Evolutionary conservation across 2,113 vertebrate species (phyloP).

Genomic region (Alligator mississippiensis): DNA sequence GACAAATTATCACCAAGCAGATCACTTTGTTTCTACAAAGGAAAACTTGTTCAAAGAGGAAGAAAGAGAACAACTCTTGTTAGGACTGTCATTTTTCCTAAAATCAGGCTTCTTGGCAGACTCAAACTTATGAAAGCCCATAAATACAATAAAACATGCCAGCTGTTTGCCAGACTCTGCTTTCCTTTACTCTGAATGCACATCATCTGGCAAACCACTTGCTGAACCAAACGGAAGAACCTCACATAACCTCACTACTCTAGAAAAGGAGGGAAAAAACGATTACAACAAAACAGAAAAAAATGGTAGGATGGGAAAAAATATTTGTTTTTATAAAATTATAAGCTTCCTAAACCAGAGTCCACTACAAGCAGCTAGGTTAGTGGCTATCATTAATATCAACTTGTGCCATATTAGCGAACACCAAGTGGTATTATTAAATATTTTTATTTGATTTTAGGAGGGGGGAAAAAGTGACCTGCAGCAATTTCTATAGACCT

Average conservation of each 20-base stretch:
- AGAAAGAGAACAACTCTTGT: constrained; percentile 8
- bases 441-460: too few species aligned
- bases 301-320: neutral
- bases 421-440: too few species aligned
- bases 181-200: neutral
- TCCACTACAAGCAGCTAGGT: neutral
- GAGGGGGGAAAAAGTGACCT: too few species aligned
- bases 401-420: neutral
- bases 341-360: neutral
- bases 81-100: neutral
- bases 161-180: constrained; percentile 43
- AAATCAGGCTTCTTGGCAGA: constrained; percentile 9
- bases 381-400: neutral
- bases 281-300: neutral
- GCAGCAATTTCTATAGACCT: too few species aligned
- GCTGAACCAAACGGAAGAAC: neutral
- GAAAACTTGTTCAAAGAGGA: constrained; percentile 6
- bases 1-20: neutral
- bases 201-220: neutral
- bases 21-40: constrained; percentile 1
- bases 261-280: neutral
- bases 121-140: constrained; percentile 17
- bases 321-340: neutral
- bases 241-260: constrained; percentile 22
- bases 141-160: neutral